These are phyloP conservation scores for Aegotheles bennettii DNA, from an alignment of 2,113 vertebrate genomes.

Conservation along the genomic window DNA sequence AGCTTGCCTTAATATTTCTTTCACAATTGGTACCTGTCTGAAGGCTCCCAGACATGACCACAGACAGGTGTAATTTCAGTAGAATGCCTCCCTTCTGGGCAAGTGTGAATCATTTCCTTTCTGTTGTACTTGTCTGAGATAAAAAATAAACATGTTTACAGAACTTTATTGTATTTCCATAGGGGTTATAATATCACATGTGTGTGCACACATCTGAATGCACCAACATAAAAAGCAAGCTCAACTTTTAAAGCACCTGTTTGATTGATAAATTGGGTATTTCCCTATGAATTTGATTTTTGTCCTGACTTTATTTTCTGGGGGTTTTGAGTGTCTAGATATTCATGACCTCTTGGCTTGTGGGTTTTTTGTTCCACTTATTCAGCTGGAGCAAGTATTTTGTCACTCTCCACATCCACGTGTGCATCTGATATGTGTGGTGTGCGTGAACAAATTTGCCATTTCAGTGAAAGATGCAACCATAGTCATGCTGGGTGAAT, in stretches of 20 bases:
- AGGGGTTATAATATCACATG: not conserved
- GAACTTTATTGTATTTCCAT: fast-evolving
- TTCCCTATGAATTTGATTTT: not conserved
- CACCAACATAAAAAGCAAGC: not conserved
- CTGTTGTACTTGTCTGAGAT: not conserved
- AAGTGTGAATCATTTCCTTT: slow-evolving; percentile 11
- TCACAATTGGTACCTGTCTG: not conserved
- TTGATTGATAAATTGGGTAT: not conserved
- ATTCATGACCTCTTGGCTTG: not conserved
- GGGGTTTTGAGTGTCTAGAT: not conserved
- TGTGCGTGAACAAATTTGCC: not conserved
- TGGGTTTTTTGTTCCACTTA: not conserved
- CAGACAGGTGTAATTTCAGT: not conserved
- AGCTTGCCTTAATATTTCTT: not conserved
- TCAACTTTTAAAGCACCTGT: not conserved
- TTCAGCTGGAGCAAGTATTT: not conserved
- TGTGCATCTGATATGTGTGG: not conserved
- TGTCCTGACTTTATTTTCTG: not conserved
- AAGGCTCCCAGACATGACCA: not conserved
- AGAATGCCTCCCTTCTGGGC: not conserved
- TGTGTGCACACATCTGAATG: not conserved
- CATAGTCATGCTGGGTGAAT: not conserved
- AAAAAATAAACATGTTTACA: not conserved
- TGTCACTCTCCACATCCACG: not conserved
- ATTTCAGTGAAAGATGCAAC: not conserved